phyloP scores from a whole-genome alignment of 35 echinoderm and acorn worm species.

The Strongylocentrotus purpuratus region DNA sequence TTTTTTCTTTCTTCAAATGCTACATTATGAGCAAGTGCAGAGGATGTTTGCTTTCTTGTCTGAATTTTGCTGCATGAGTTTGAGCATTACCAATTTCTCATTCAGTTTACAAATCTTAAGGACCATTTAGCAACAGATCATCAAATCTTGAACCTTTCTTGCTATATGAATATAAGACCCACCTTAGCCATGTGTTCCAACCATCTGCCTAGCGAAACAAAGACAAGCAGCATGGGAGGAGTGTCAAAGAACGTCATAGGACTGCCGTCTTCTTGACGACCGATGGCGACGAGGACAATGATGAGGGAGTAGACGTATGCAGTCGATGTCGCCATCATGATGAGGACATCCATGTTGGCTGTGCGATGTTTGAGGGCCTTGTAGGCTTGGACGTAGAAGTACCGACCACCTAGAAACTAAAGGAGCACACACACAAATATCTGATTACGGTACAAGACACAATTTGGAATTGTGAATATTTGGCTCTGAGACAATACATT shows the following conservation, averaged over 20 bases:
- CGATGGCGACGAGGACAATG: constrained; percentile 71
- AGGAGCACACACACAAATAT: too few species aligned
- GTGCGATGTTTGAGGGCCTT: constrained; percentile 80
- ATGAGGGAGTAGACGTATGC: constrained; percentile 90
- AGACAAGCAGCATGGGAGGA: constrained; percentile 91
- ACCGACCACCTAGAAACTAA: constrained; percentile 86
- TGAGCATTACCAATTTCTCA: too few species aligned
- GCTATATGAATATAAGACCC: not conserved
- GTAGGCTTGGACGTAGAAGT: constrained; percentile 97
- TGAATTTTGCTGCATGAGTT: too few species aligned
- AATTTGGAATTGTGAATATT: too few species aligned
- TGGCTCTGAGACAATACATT: not conserved
- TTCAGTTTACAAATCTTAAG: too few species aligned
- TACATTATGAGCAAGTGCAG: too few species aligned
- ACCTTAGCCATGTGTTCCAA: constrained; percentile 98
- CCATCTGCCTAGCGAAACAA: constrained; percentile 90
- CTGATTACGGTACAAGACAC: too few species aligned
- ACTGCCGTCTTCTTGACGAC: constrained; percentile 51
- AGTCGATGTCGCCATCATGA: constrained; percentile 93
- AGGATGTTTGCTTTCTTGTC: too few species aligned
- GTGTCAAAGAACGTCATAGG: constrained; percentile 99
- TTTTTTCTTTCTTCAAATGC: too few species aligned
- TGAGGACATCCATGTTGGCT: constrained; percentile 97
- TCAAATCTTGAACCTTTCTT: too few species aligned
- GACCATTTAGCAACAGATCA: too few species aligned